phyloP scores from a whole-genome alignment of 2,888 invertebrate genomes.

The Sepiola atlantica region DNA sequence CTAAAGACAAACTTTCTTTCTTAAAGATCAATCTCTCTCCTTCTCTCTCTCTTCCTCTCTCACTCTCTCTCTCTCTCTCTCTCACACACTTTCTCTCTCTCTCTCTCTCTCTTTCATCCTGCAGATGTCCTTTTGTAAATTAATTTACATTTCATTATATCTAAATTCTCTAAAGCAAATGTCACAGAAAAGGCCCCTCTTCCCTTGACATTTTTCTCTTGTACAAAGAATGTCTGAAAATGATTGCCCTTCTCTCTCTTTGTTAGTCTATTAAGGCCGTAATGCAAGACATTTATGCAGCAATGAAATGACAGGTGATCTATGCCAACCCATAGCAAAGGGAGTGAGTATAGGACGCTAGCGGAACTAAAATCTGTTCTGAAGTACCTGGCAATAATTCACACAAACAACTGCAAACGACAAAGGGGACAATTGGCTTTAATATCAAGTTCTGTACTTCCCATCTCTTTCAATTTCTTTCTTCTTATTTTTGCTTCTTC shows the following conservation, averaged over 20 bases:
- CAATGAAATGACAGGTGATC: constrained; percentile 22
- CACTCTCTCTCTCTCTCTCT: background rate
- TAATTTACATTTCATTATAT: background rate
- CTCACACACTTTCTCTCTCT: background rate
- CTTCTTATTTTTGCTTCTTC: no score
- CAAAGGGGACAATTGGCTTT: background rate
- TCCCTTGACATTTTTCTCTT: background rate
- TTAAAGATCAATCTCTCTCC: background rate
- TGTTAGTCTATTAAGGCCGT: background rate
- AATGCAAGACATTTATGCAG: constrained; percentile 11
- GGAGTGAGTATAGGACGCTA: background rate
- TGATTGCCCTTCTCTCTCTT: background rate
- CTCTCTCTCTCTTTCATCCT: background rate
- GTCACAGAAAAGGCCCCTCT: background rate
- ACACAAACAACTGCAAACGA: background rate
- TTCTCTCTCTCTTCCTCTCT: background rate
- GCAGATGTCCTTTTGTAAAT: background rate
- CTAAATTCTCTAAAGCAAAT: background rate
- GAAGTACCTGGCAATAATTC: background rate
- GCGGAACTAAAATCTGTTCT: background rate
- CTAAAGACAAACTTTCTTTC: no score
- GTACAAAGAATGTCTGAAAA: background rate
- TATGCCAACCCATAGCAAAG: background rate
- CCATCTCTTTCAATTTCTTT: background rate
- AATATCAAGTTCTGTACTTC: background rate